A percentile compares a stretch with the other conserved stretches of the same genome.
Conservation (phyloP, 2,888 invertebrate species). For the Sphaerophoria taeniata region DNA sequence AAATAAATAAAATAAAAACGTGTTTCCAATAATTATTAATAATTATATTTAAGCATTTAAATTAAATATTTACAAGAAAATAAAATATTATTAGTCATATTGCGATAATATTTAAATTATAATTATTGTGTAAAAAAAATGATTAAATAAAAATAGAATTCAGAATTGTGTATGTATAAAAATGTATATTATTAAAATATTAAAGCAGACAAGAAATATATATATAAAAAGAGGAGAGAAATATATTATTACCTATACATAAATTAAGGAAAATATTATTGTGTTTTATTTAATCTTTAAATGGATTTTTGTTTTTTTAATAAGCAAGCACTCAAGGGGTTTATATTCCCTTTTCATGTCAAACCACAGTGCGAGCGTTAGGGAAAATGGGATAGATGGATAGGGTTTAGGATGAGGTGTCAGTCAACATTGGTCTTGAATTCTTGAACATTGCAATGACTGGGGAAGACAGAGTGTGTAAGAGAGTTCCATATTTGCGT, state of each 20-base stretch:
- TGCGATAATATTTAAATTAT: conserved; percentile 11
- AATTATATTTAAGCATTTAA: conserved; percentile 63
- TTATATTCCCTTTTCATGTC: too few relatives aligned
- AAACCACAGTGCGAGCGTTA: too few relatives aligned
- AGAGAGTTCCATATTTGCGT: too few relatives aligned
- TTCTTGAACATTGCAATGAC: too few relatives aligned
- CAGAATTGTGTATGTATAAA: conserved; percentile 62
- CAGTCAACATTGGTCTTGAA: too few relatives aligned
- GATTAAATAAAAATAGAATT: conserved; percentile 28
- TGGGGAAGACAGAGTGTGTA: too few relatives aligned
- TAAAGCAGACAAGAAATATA: conserved; percentile 42
- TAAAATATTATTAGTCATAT: conserved; percentile 17
- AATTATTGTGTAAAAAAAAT: conserved; percentile 29
- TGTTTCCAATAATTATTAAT: conserved; percentile 43
- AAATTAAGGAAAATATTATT: conserved; percentile 44
- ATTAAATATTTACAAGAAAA: conserved; percentile 39
- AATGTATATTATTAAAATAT: conserved; percentile 62
- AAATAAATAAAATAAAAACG: background rate
- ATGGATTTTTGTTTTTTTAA: too few relatives aligned
- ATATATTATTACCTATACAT: conserved; percentile 68
- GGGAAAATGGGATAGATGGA: too few relatives aligned
- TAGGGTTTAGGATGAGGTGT: too few relatives aligned
- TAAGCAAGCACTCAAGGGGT: too few relatives aligned
- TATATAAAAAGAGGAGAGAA: conserved; percentile 57
- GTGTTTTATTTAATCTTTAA: conserved; percentile 33